Percentiles rank a stretch among this genome's conserved stretches.
These are phyloP conservation scores for Goniozus legneri DNA, from an alignment of 1,140 invertebrate genomes.

Conservation along the genomic window DNA sequence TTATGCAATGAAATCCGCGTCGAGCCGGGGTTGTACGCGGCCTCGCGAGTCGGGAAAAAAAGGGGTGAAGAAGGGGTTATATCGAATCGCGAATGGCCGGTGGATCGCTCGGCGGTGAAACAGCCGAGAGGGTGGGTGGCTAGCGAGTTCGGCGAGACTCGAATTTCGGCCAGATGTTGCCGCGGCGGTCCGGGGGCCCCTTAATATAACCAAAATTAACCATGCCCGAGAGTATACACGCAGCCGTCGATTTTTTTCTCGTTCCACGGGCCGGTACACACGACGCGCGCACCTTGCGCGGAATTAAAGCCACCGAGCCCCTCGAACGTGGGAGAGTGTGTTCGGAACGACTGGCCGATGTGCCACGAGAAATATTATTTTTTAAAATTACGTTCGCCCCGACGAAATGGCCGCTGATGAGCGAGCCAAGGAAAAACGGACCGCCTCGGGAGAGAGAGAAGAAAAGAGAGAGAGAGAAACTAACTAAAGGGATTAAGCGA, in stretches of 20 bases:
- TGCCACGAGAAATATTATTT: slow-evolving; percentile 16
- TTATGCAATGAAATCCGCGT: no score
- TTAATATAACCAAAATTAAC: slow-evolving; percentile 35
- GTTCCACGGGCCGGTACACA: no score
- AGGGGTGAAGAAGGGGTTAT: no score
- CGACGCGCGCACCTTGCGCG: slow-evolving; percentile 15
- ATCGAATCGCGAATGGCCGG: no score
- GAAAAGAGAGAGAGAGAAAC: not conserved
- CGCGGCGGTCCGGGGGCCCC: slow-evolving; percentile 25
- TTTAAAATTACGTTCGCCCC: slow-evolving; percentile 14
- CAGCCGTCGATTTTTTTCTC: slow-evolving; percentile 14
- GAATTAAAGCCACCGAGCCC: slow-evolving; percentile 22
- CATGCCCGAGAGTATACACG: slow-evolving; percentile 19
- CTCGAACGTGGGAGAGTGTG: not conserved
- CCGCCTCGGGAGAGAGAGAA: not conserved
- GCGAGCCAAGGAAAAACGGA: not conserved
- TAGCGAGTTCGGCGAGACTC: slow-evolving; percentile 16
- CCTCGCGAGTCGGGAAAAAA: no score
- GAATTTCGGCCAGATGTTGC: slow-evolving; percentile 30
- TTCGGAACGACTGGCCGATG: slow-evolving; percentile 1
- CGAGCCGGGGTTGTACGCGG: no score
- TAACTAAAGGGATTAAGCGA: no score
- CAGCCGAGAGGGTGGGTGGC: no score
- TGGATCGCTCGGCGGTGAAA: no score
- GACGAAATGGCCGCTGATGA: not conserved